phyloP scores from a whole-genome alignment of 2,797 vertebrate species.

The Helicolenus hilgendorfi region DNA sequence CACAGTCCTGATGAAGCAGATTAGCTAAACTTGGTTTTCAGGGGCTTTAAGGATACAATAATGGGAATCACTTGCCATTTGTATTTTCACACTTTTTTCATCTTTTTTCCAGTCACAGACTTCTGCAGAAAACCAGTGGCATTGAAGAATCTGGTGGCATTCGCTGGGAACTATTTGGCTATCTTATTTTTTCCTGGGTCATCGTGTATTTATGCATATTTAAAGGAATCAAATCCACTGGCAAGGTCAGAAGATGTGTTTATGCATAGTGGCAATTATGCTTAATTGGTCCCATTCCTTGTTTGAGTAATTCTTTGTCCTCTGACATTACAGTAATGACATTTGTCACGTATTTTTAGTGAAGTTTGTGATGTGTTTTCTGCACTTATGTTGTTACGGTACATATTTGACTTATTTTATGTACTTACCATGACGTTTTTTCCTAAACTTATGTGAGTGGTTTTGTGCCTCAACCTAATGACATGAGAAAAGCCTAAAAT shows the following conservation, averaged over 20 bases:
- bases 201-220: conserved; percentile 90
- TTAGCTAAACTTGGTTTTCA: not conserved
- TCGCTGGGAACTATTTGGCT: conserved; percentile 88
- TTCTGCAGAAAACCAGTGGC: conserved; percentile 84
- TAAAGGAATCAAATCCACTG: conserved; percentile 90
- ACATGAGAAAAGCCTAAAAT: too few species aligned
- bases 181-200: conserved; percentile 83
- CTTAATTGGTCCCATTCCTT: not conserved
- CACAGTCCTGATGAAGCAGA: not conserved
- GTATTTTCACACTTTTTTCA: not conserved
- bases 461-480: too few species aligned
- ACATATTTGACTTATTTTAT: too few species aligned
- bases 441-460: too few species aligned
- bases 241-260: conserved; percentile 81
- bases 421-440: too few species aligned
- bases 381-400: too few species aligned
- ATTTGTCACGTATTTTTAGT: too few species aligned
- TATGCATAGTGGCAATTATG: not conserved
- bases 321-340: not conserved
- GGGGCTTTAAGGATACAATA: not conserved
- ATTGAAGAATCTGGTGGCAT: conserved; percentile 84
- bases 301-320: not conserved
- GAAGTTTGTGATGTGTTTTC: too few species aligned
- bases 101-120: conserved; percentile 69
- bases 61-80: not conserved